Base-by-base conservation (phyloP, 37 sponge, comb jelly and placozoan species). In the Eunapius fragilis region DNA sequence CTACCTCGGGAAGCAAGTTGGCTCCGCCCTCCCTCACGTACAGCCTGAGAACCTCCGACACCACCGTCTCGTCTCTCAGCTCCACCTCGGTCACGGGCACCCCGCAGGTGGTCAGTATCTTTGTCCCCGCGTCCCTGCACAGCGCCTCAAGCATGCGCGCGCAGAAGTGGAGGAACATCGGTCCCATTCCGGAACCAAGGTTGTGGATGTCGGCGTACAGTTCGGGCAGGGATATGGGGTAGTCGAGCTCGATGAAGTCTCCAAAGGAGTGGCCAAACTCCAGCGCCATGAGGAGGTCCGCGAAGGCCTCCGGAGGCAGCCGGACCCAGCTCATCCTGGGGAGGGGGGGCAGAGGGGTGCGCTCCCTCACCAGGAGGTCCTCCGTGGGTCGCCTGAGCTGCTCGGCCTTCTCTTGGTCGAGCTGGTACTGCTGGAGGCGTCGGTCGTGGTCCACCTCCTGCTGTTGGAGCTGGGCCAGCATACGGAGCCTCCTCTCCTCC, bases 351-450 rank as follows among this genome's bases (percentile, higher is more conserved):
- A 95, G 87, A 69, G 72, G 50, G 37, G 71, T 38, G 25, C 82
- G 35, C 45, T 80, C 82, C 12, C 80, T 68, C 0, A 90, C 90
- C 32, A 74, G 31, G 24, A 96, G 87, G 74, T 96, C 96, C 67
- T 96, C 96, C 0, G 91, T 85, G 41, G 96, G 96, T 36, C 87
- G 76, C 67, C 88, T 87, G 31, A 96, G 89, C 71, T 92, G 93
- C 70, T 92, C 85, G 2, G 90, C 91, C 25, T 81, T 88, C 84
- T 92, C 89, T 74, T 88, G 79, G 32, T 96, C 93, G 38, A 85
- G 74, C 76, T 86, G 86, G 68, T 94, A 85, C 45, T 77, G 86
- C 12, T 79, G 74, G 34, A 79, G 72, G 35, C 88, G 77, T 27
- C 22, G 86, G 77, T 30, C 30, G 14, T 72, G 30, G 73, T 30